A percentile compares a stretch with the other conserved stretches of the same genome.
Conservation (phyloP, 2,888 invertebrate species). For the Drosophila rubida region DNA sequence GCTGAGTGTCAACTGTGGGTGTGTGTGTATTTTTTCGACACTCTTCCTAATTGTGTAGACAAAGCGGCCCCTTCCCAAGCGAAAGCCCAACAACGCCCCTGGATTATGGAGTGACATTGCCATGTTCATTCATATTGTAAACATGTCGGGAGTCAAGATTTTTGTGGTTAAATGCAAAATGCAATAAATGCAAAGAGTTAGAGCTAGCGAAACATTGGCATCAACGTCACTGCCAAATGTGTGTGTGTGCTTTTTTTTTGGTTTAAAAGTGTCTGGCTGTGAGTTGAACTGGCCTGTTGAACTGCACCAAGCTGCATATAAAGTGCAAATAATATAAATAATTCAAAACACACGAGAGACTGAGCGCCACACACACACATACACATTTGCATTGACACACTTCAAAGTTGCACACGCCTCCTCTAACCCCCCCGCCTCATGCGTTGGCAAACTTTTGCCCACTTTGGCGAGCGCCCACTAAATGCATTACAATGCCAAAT, state of each 20-base stretch:
- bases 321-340: slow-evolving; percentile 78
- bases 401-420: slow-evolving; percentile 49
- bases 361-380: slow-evolving; percentile 50
- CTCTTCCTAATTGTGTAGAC: slow-evolving; percentile 61
- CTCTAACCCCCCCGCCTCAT: background rate
- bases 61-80: background rate
- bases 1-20: background rate
- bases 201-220: slow-evolving; percentile 52
- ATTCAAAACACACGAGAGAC: slow-evolving; percentile 69
- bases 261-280: slow-evolving; percentile 42
- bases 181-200: slow-evolving; percentile 58
- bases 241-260: slow-evolving; percentile 25
- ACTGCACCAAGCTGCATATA: slow-evolving; percentile 59
- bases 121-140: slow-evolving; percentile 47
- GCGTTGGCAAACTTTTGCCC: slow-evolving; percentile 11
- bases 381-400: slow-evolving; percentile 79
- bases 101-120: slow-evolving; percentile 11
- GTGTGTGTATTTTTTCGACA: slow-evolving; percentile 59
- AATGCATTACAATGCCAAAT: slow-evolving; percentile 74
- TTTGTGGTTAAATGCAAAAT: slow-evolving; percentile 58
- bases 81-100: background rate
- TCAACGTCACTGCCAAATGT: slow-evolving; percentile 62
- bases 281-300: slow-evolving; percentile 16
- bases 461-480: slow-evolving; percentile 46
- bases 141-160: slow-evolving; percentile 73